Percentiles rank a stretch among this genome's conserved stretches.
Evolutionary conservation across 2,888 invertebrate genomes (phyloP).

Genomic region (Mythimna pallens): DNA sequence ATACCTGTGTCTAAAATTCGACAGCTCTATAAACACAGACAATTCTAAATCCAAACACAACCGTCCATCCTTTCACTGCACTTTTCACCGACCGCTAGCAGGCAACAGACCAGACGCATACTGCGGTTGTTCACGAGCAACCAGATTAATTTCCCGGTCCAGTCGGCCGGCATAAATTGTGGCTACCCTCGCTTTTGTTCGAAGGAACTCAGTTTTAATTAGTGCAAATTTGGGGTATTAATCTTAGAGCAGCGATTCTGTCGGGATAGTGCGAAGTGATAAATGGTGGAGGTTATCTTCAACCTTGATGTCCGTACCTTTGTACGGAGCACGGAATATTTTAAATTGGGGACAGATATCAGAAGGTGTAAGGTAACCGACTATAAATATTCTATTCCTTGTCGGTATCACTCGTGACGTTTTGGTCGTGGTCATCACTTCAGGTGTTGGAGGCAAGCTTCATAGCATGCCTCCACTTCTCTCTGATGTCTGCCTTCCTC

Average conservation of each 20-base stretch:
- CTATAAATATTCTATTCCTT: not conserved
- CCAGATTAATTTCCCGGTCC: constrained; percentile 75
- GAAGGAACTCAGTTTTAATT: constrained; percentile 71
- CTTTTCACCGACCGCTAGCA: constrained; percentile 36
- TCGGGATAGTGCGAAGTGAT: constrained; percentile 42
- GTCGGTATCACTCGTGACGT: too few relatives aligned
- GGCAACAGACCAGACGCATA: constrained; percentile 42
- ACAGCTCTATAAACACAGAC: not conserved
- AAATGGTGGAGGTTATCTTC: constrained; percentile 40
- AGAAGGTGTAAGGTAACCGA: not conserved
- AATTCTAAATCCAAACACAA: constrained; percentile 9
- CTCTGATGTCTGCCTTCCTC: too few relatives aligned
- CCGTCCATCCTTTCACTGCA: constrained; percentile 11
- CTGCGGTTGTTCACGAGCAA: constrained; percentile 68
- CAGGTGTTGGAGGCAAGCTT: too few relatives aligned
- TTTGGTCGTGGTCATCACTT: too few relatives aligned
- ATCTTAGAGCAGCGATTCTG: constrained; percentile 46
- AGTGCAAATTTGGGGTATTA: constrained; percentile 67
- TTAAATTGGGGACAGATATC: not conserved
- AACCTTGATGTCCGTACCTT: not conserved
- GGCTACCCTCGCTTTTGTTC: constrained; percentile 69
- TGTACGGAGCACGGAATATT: not conserved
- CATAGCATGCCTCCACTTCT: too few relatives aligned
- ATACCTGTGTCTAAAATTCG: not conserved
- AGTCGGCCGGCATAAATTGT: constrained; percentile 73